phyloP scores from a whole-genome alignment of 2,797 vertebrate species.

The Pagetopsis macropterus region DNA sequence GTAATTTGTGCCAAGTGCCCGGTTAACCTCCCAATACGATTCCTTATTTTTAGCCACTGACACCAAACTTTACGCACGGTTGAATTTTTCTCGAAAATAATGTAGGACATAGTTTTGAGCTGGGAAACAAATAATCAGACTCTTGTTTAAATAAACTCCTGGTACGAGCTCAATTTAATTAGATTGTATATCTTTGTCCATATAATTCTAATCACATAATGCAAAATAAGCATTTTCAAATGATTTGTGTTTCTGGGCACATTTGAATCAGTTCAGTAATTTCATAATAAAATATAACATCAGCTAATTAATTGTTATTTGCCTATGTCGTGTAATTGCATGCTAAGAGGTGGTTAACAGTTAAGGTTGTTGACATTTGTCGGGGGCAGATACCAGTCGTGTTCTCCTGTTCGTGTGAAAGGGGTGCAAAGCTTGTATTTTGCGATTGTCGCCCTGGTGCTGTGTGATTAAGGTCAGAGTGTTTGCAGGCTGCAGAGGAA shows the following conservation, averaged over 20 bases:
- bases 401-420: slow-evolving; percentile 75
- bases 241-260: neutral
- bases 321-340: slow-evolving; percentile 35
- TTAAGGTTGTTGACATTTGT: slow-evolving; percentile 45
- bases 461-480: slow-evolving; percentile 75
- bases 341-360: slow-evolving; percentile 52
- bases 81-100: slow-evolving; percentile 24
- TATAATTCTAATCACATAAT: slow-evolving; percentile 27
- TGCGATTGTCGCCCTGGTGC: slow-evolving; percentile 75
- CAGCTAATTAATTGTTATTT: neutral
- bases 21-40: neutral
- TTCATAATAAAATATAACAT: neutral
- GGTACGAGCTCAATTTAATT: slow-evolving; percentile 37
- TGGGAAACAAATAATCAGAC: slow-evolving; percentile 46
- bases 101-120: slow-evolving; percentile 4
- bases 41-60: slow-evolving; percentile 37
- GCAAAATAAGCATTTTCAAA: slow-evolving; percentile 13
- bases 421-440: slow-evolving; percentile 83
- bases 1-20: slow-evolving; percentile 29
- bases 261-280: neutral
- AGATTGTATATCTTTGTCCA: slow-evolving; percentile 30
- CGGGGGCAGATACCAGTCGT: slow-evolving; percentile 75
- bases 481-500: slow-evolving; percentile 78
- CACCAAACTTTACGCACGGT: slow-evolving; percentile 45
- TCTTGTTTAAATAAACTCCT: slow-evolving; percentile 55